Conservation (phyloP, 2,888 invertebrate genomes). For the Subacronicta megacephala region DNA sequence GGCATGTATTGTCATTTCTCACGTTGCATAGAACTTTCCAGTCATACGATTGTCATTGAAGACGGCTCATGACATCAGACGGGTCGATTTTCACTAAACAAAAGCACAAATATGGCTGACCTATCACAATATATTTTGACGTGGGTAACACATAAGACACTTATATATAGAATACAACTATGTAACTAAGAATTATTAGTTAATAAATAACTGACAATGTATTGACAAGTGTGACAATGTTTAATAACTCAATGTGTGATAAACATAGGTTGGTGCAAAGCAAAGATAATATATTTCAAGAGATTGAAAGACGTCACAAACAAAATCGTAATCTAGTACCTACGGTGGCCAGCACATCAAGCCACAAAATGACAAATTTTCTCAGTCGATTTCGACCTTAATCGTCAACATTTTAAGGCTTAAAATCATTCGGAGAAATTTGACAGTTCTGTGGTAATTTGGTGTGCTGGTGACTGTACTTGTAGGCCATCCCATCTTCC, state of each 20-base stretch:
- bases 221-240: slow-evolving; percentile 6
- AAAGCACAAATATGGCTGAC: slow-evolving; percentile 16
- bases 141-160: slow-evolving; percentile 1
- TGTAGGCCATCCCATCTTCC: too few relatives aligned
- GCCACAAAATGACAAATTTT: too few relatives aligned
- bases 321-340: too few relatives aligned
- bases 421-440: too few relatives aligned
- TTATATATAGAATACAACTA: slow-evolving; percentile 27
- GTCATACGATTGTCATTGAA: background rate
- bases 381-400: too few relatives aligned
- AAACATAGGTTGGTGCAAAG: background rate
- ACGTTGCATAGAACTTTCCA: background rate
- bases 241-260: background rate
- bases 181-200: slow-evolving; percentile 12
- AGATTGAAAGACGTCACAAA: too few relatives aligned
- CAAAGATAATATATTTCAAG: too few relatives aligned
- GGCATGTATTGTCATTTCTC: background rate
- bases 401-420: too few relatives aligned
- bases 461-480: too few relatives aligned
- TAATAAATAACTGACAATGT: slow-evolving; percentile 23
- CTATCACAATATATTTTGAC: slow-evolving; percentile 33
- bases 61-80: slow-evolving; percentile 1
- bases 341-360: too few relatives aligned
- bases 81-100: slow-evolving; percentile 1
- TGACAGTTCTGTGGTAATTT: too few relatives aligned